A percentile compares a stretch with the other conserved stretches of the same genome.
phyloP scores from a whole-genome alignment of 2,888 invertebrate genomes.

The Coleophora deauratella region DNA sequence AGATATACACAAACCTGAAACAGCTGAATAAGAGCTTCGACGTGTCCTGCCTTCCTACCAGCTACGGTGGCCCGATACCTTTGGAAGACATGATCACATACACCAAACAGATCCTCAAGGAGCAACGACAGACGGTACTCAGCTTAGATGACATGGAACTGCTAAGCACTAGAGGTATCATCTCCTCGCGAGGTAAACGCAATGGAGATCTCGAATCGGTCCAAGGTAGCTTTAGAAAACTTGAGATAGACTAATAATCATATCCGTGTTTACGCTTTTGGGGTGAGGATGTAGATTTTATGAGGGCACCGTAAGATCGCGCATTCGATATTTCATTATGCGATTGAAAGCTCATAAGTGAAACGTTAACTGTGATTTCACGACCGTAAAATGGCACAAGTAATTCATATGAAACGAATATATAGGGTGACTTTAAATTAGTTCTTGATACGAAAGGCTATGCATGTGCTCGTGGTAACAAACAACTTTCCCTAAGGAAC shows the following conservation, averaged over 20 bases:
- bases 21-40: conserved; percentile 76
- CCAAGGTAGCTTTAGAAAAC: conserved; percentile 79
- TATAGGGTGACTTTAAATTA: no score
- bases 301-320: no score
- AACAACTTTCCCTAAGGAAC: no score
- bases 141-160: conserved; percentile 78
- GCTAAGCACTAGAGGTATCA: conserved; percentile 75
- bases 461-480: no score
- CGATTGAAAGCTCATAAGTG: no score
- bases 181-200: conserved; percentile 40
- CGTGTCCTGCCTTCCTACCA: conserved; percentile 77
- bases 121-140: conserved; percentile 74
- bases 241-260: conserved; percentile 75
- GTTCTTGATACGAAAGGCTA: no score
- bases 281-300: no score
- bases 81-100: conserved; percentile 80
- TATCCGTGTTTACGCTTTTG: no score
- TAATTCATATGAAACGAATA: no score
- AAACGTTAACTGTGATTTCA: no score
- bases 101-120: conserved; percentile 77
- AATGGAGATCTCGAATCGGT: conserved; percentile 42
- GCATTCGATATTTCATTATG: no score
- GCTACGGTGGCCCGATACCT: conserved; percentile 82
- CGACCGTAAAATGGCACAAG: no score
- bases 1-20: conserved; percentile 74